phyloP scores from a whole-genome alignment of 2,888 invertebrate genomes.

The Eupithecia insigniata region DNA sequence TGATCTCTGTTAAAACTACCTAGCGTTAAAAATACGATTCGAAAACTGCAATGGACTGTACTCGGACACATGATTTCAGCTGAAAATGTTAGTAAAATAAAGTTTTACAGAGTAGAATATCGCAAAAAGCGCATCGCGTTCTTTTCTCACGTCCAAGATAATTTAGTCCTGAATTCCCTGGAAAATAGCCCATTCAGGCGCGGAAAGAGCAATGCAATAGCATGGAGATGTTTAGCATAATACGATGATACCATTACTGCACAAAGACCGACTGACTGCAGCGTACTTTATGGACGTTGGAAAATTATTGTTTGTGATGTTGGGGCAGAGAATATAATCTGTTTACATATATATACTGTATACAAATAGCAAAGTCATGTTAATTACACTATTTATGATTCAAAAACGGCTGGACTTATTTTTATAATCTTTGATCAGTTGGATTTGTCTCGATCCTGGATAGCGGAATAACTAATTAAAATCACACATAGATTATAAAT shows the following conservation, averaged over 20 bases:
- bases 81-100: not conserved
- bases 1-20: not conserved
- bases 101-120: conserved; percentile 1
- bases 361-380: too few relatives aligned
- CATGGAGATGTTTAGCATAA: conserved; percentile 76
- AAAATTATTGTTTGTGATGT: conserved; percentile 7
- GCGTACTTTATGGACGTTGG: conserved; percentile 25
- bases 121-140: not conserved
- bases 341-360: too few relatives aligned
- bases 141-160: conserved; percentile 6
- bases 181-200: conserved; percentile 41
- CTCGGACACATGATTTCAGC: not conserved
- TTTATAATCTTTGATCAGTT: too few relatives aligned
- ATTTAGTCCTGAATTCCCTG: conserved; percentile 19
- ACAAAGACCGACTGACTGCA: conserved; percentile 58
- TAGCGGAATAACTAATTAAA: too few relatives aligned
- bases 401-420: too few relatives aligned
- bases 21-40: not conserved
- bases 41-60: not conserved
- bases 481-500: too few relatives aligned
- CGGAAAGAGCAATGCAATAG: conserved; percentile 67
- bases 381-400: too few relatives aligned
- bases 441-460: too few relatives aligned
- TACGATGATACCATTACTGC: conserved; percentile 72
- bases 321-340: too few relatives aligned